These are phyloP conservation scores for Calcarius lapponicus DNA, from an alignment of 2,797 vertebrate genomes.

Conservation along the genomic window DNA sequence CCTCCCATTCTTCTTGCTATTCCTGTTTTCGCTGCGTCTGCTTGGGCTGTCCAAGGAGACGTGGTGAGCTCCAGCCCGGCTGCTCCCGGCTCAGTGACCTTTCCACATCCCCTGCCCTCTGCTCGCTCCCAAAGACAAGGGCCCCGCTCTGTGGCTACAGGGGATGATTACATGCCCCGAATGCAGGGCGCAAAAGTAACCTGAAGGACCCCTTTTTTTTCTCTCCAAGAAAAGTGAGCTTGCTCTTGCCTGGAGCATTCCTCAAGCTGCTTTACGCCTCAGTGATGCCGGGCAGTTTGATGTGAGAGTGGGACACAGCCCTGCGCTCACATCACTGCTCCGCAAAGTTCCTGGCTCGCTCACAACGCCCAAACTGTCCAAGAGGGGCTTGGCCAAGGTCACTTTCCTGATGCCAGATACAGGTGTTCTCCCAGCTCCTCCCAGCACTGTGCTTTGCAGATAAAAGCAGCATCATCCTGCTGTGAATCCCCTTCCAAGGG, in stretches of 20 bases:
- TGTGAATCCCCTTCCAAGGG: neutral
- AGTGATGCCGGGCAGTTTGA: neutral
- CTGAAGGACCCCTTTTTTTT: neutral
- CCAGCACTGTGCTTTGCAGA: neutral
- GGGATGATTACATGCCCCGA: neutral
- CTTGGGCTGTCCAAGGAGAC: neutral
- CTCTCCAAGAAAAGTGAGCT: neutral
- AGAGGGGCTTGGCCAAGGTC: neutral
- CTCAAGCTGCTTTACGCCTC: neutral
- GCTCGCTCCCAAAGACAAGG: neutral
- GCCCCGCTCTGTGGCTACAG: neutral
- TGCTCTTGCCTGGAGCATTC: neutral
- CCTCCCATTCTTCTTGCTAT: neutral
- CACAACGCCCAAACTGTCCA: neutral
- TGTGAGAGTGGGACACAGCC: fast-evolving
- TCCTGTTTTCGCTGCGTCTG: neutral
- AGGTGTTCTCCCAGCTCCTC: neutral
- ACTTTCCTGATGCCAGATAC: neutral
- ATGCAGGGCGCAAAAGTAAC: neutral
- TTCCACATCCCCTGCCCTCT: fast-evolving
- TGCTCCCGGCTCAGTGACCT: neutral
- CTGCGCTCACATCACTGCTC: neutral
- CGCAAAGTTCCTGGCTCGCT: neutral
- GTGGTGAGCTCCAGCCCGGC: neutral
- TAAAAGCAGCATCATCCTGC: neutral